phyloP scores from a whole-genome alignment of 1,140 invertebrate species.

The Glossosoma conforme region DNA sequence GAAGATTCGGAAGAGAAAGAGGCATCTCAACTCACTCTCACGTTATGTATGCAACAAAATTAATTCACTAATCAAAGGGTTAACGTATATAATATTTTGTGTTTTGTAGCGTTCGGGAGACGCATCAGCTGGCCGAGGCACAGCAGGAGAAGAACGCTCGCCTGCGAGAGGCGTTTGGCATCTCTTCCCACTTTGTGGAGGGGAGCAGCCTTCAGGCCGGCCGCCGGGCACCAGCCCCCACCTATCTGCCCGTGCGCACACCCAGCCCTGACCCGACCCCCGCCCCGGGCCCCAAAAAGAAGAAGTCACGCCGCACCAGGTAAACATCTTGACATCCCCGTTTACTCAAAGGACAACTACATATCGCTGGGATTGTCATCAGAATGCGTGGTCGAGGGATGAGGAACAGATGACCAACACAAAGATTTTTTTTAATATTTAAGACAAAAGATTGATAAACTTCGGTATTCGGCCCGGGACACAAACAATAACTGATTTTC shows the following conservation, averaged over 20 bases:
- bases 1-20: no score
- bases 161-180: conserved; percentile 89
- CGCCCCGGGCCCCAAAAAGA: conserved; percentile 26
- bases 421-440: no score
- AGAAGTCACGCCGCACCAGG: conserved; percentile 42
- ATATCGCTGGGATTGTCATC: no score
- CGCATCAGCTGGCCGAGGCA: conserved; percentile 93
- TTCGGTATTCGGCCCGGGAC: no score
- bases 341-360: no score
- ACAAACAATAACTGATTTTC: no score
- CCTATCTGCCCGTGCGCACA: conserved; percentile 61
- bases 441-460: no score
- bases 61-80: no score
- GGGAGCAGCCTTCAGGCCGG: conserved; percentile 89
- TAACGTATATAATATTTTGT: conserved; percentile 11
- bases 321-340: conserved; percentile 30
- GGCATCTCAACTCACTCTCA: no score
- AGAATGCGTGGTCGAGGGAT: no score
- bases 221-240: conserved; percentile 54
- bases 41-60: no score
- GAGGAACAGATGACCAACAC: no score
- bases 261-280: conserved; percentile 39
- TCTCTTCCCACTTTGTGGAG: conserved; percentile 90
- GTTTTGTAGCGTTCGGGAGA: conserved; percentile 79
- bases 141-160: conserved; percentile 93